Evolutionary conservation across 2,113 vertebrate species (phyloP).

Genomic region (Petrocephalus microphthalmus): DNA sequence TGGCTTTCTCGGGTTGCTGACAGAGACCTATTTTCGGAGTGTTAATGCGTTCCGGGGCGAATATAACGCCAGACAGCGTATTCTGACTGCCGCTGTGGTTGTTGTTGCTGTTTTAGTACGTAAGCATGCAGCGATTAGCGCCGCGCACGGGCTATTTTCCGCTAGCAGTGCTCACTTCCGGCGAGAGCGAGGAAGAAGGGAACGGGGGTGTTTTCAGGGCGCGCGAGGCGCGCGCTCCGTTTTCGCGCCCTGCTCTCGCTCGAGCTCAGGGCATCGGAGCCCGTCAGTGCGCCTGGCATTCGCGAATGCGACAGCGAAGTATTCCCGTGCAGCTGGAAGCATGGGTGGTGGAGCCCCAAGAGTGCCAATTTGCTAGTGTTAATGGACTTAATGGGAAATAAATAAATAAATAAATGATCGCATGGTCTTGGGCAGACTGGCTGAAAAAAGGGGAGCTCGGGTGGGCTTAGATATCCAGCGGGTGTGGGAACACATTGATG

Average conservation of each 20-base stretch:
- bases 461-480: not conserved
- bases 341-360: not conserved
- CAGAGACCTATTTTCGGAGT: not conserved
- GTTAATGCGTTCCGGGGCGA: not conserved
- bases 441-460: not conserved
- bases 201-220: not conserved
- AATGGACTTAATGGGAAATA: too few relatives aligned
- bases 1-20: not conserved
- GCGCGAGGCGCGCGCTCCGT: not conserved
- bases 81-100: not conserved
- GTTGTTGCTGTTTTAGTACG: not conserved
- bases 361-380: not conserved
- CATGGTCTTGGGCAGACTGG: not conserved
- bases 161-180: conserved; percentile 14
- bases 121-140: conserved; percentile 18
- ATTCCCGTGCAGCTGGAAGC: not conserved
- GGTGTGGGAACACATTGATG: not conserved
- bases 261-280: not conserved
- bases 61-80: not conserved
- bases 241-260: not conserved
- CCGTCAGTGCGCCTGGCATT: not conserved
- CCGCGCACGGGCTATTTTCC: conserved; percentile 17
- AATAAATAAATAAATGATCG: too few relatives aligned
- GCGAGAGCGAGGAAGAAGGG: not conserved
- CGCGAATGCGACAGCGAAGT: not conserved